These are phyloP conservation scores for Pristionchus exspectatus DNA, from an alignment of 2,888 invertebrate genomes.

Conservation along the genomic window DNA sequence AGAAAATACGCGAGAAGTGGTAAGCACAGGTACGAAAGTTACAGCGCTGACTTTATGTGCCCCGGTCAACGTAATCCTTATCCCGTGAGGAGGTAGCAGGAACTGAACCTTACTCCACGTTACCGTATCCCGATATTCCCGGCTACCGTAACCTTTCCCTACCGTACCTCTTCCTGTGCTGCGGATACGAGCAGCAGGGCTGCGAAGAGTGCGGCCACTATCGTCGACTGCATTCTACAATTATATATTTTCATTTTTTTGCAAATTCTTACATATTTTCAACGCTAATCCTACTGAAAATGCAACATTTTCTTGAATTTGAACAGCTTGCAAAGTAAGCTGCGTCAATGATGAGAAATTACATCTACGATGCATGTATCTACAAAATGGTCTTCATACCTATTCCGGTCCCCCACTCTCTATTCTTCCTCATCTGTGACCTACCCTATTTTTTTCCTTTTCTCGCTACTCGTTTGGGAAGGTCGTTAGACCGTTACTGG, in stretches of 20 bases:
- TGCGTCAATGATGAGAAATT: no score
- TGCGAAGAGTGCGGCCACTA: constrained; percentile 1
- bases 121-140: no score
- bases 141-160: neutral
- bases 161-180: constrained; percentile 15
- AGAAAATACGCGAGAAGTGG: no score
- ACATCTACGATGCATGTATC: no score
- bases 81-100: no score
- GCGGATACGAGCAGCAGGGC: neutral
- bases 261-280: no score
- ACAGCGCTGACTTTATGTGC: no score
- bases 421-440: neutral
- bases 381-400: neutral
- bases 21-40: no score
- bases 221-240: constrained; percentile 22
- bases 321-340: no score
- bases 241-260: neutral
- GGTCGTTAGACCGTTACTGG: constrained; percentile 42
- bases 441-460: neutral
- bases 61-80: no score
- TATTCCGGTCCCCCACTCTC: neutral
- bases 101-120: no score
- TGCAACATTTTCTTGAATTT: neutral
- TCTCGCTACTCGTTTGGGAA: neutral
- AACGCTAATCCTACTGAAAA: neutral